Percentiles rank a stretch among this genome's conserved stretches.
phyloP scores from a whole-genome alignment of 1,140 invertebrate genomes.

The Procambarus virginalis region DNA sequence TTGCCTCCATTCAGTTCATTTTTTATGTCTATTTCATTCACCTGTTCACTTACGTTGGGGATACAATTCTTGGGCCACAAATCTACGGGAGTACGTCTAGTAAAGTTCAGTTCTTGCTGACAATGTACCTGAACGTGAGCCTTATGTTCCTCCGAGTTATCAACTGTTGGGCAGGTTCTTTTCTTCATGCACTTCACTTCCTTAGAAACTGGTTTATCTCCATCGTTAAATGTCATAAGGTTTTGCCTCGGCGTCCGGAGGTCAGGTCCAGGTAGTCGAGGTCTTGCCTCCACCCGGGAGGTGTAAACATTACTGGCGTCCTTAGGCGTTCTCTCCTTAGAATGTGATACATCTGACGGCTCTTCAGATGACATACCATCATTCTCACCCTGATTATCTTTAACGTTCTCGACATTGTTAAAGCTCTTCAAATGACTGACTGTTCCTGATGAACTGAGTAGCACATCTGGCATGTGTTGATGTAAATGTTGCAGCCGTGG shows the following conservation, averaged over 20 bases:
- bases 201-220: background rate
- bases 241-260: background rate
- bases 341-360: too few species aligned
- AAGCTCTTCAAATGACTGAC: background rate
- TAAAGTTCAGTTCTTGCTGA: background rate
- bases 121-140: background rate
- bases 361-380: too few species aligned
- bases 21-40: background rate
- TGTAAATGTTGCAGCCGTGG: too few species aligned
- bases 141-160: background rate
- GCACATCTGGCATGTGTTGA: too few species aligned
- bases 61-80: background rate
- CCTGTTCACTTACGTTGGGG: background rate
- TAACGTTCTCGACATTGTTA: background rate
- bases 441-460: too few species aligned
- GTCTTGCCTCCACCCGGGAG: too few species aligned
- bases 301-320: too few species aligned
- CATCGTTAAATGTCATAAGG: background rate
- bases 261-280: background rate
- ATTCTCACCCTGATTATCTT: background rate
- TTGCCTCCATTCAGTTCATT: background rate
- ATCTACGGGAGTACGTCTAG: background rate
- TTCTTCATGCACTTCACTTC: background rate
- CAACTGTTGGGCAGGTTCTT: background rate
- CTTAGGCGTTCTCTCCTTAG: too few species aligned